Evolutionary conservation across 2,113 vertebrate genomes (phyloP).

Genomic region (Tinamus guttatus): DNA sequence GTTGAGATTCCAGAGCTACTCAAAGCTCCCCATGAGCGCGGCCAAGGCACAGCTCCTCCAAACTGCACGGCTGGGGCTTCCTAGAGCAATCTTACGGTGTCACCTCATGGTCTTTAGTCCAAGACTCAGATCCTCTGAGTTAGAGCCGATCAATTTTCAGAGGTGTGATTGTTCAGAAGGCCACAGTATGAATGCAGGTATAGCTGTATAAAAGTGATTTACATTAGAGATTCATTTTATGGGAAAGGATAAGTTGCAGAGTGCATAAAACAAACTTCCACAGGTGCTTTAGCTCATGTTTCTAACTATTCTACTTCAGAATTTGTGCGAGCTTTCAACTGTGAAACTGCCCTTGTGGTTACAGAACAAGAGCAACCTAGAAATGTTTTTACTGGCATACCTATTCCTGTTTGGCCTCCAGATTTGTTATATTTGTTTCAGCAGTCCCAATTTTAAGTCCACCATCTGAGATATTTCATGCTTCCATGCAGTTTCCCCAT

Average conservation of each 20-base stretch:
- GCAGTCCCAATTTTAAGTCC: neutral
- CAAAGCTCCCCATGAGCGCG: rapidly evolving
- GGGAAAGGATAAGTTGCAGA: neutral
- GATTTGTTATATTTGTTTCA: neutral
- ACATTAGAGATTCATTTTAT: neutral
- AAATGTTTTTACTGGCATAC: neutral
- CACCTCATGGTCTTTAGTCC: neutral
- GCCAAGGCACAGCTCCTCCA: neutral
- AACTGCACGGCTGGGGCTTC: rapidly evolving
- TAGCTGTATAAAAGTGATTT: neutral
- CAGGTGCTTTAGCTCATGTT: neutral
- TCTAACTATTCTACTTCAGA: neutral
- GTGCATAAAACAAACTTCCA: neutral
- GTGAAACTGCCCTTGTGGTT: no score
- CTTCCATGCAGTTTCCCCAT: neutral
- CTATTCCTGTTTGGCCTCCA: neutral
- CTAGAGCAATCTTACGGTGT: neutral
- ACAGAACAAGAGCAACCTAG: no score
- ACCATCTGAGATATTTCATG: neutral
- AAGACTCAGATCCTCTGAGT: neutral
- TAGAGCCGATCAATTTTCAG: neutral
- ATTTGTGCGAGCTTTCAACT: neutral
- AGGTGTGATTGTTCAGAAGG: neutral
- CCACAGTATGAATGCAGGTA: neutral
- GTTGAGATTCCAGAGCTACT: neutral